phyloP scores from a whole-genome alignment of 1,140 invertebrate genomes.

The Pteromalus puparum region DNA sequence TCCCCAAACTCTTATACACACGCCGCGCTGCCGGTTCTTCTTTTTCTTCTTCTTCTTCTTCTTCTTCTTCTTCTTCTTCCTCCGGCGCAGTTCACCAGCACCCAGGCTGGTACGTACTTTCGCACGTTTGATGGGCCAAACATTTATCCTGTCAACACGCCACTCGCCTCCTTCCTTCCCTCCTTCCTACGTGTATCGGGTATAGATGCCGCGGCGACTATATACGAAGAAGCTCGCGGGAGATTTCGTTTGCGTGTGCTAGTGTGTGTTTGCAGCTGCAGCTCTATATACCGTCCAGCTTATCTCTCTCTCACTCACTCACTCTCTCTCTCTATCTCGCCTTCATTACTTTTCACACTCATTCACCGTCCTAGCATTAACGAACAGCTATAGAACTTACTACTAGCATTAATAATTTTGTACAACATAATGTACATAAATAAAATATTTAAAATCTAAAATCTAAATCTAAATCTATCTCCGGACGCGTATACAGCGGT shows the following conservation, averaged over 20 bases:
- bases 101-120: neutral
- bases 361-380: no score
- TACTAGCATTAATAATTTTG: no score
- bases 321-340: no score
- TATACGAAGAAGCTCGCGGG: neutral
- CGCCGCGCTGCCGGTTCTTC: neutral
- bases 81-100: neutral
- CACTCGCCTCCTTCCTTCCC: constrained; percentile 5
- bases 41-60: neutral
- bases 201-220: neutral
- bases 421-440: no score
- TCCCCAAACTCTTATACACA: neutral
- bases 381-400: no score
- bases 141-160: constrained; percentile 45
- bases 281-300: no score
- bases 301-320: no score
- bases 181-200: neutral
- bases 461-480: no score
- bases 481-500: neutral
- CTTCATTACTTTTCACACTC: no score
- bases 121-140: neutral
- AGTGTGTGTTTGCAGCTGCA: neutral
- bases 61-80: neutral
- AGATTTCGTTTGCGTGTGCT: neutral
- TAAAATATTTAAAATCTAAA: no score